These are phyloP conservation scores for Oplegnathus fasciatus DNA, from an alignment of 2,113 vertebrate genomes.

Conservation along the genomic window DNA sequence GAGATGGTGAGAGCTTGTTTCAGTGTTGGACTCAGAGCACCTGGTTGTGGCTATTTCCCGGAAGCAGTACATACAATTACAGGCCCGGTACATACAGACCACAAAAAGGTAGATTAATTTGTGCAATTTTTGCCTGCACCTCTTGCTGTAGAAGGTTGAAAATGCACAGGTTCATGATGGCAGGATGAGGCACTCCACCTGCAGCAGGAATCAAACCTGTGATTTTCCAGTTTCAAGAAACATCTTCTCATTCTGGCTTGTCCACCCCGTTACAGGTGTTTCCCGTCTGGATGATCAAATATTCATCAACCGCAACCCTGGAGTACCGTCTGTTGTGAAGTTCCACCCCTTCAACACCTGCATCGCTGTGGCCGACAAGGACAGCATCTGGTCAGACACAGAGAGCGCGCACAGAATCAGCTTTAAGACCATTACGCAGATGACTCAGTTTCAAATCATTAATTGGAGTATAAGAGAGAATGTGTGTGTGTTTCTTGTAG, in stretches of 20 bases:
- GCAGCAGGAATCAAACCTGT: conserved; percentile 2
- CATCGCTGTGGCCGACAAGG: conserved; percentile 96
- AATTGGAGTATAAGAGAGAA: not conserved
- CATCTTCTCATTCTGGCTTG: not conserved
- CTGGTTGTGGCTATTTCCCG: not conserved
- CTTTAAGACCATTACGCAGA: not conserved
- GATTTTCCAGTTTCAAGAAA: conserved; percentile 1
- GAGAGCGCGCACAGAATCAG: not conserved
- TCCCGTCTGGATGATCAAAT: conserved; percentile 96
- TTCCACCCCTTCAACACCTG: conserved; percentile 98
- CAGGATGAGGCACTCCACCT: not conserved
- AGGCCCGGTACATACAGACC: not conserved
- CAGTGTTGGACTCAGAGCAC: not conserved
- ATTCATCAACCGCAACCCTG: conserved; percentile 98
- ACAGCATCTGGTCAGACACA: conserved; percentile 93
- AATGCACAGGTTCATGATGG: not conserved
- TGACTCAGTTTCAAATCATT: not conserved
- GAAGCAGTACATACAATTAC: not conserved
- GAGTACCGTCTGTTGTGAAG: conserved; percentile 96
- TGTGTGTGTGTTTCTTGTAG: conserved; percentile 70
- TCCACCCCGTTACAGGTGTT: conserved; percentile 84
- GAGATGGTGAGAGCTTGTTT: not conserved
- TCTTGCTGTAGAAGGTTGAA: not conserved
- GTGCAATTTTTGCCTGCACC: not conserved
- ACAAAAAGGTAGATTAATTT: not conserved